Percentiles rank a stretch among this genome's conserved stretches.
Evolutionary conservation across 2,888 invertebrate species (phyloP).

Genomic region (Perithous albicinctus): DNA sequence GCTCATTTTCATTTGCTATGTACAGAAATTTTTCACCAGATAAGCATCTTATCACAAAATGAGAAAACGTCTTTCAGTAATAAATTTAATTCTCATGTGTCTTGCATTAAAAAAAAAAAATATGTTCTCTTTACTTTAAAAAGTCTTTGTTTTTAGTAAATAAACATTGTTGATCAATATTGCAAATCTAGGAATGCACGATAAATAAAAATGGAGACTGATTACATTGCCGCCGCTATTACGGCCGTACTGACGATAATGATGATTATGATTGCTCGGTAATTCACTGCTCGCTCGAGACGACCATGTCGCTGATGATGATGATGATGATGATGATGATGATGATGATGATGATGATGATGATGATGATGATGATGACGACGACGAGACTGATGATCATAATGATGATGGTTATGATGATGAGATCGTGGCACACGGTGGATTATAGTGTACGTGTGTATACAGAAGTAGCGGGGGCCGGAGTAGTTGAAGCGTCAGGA

Average conservation of each 20-base stretch:
- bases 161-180: not conserved
- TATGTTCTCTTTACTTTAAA: not conserved
- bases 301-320: slow-evolving; percentile 63
- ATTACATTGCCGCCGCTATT: slow-evolving; percentile 41
- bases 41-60: not conserved
- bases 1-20: not conserved
- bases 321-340: slow-evolving; percentile 75
- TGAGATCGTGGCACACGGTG: slow-evolving; percentile 68
- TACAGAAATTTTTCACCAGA: not conserved
- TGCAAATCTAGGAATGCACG: not conserved
- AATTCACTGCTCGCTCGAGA: slow-evolving; percentile 53
- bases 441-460: slow-evolving; percentile 47
- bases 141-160: not conserved
- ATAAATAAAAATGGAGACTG: slow-evolving; percentile 28
- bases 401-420: slow-evolving; percentile 70
- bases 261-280: slow-evolving; percentile 71
- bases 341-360: slow-evolving; percentile 73
- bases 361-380: slow-evolving; percentile 73
- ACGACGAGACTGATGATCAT: slow-evolving; percentile 67
- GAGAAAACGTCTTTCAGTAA: too few species aligned
- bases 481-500: slow-evolving; percentile 51
- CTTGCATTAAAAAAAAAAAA: too few species aligned
- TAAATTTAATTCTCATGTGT: too few species aligned
- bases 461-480: slow-evolving; percentile 33
- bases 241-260: slow-evolving; percentile 72